A percentile compares a stretch with the other conserved stretches of the same genome.
Evolutionary conservation across 2,113 vertebrate genomes (phyloP).

Genomic region (Smithornis capensis): DNA sequence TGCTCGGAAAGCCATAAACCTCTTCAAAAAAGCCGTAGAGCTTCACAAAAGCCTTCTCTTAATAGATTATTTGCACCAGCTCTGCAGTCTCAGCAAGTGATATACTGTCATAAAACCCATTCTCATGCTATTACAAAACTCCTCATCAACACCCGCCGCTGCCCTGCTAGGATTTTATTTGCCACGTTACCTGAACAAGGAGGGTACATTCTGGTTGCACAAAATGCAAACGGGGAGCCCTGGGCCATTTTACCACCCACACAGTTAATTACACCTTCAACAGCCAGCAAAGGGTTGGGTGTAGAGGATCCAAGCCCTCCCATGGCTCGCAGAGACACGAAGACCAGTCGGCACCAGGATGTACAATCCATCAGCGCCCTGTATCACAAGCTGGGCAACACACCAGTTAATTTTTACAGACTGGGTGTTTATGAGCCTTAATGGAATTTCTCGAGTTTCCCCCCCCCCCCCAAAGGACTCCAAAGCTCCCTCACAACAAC

Average conservation of each 20-base stretch:
- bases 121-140: constrained; percentile 64
- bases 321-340: constrained; percentile 47
- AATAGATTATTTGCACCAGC: not conserved
- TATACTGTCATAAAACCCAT: constrained; percentile 51
- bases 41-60: constrained; percentile 26
- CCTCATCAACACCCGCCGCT: not conserved
- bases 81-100: constrained; percentile 29
- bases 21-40: not conserved
- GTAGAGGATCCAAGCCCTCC: constrained; percentile 57
- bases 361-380: not conserved
- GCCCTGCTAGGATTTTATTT: constrained; percentile 46
- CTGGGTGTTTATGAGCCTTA: not conserved
- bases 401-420: not conserved
- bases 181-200: constrained; percentile 33
- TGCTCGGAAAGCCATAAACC: not conserved
- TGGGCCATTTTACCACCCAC: constrained; percentile 49
- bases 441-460: not conserved
- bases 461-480: not conserved
- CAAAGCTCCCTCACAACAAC: not conserved
- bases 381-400: not conserved
- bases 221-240: constrained; percentile 39
- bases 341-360: not conserved
- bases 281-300: constrained; percentile 4
- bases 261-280: constrained; percentile 40
- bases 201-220: constrained; percentile 49